Base-by-base conservation (phyloP, 2,888 invertebrate genomes). In the Linyphia triangularis region DNA sequence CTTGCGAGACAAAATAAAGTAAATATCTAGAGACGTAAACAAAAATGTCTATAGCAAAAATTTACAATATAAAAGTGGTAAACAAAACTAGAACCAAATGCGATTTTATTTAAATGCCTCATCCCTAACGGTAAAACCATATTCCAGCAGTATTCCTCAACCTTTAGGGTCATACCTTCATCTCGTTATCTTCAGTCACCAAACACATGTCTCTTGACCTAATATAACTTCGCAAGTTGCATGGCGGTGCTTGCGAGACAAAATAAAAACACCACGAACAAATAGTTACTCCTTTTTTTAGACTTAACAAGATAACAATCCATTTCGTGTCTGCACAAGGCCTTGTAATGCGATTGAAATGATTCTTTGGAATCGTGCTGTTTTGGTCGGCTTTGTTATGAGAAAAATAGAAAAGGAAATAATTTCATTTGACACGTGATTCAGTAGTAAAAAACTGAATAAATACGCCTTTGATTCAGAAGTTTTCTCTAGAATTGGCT, bases 161-260 rank as follows among this genome's bases (percentile, higher is more conserved):
- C n/a, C 51, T n/a, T 51, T 24, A 26, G 22, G 33, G 33, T 19
- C 28, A 13, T 28, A 67, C n/a, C 33, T 67, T 67, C 67, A 67
- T 67, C 67, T 67, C 22, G 67, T 67, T 33, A 67, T 67, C 67
- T 67, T 19, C 67, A 16, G 33, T 67, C 33, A 9, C 33, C 33
- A 30, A n/a, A 67, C 10, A 33, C 67, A 16, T 5, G 16, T 51
- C 51, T n/a, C 51, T 51, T 51, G 51, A 51, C 51, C 51, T 16
- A 51, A 51, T 51, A 51, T 5, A 51, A 51, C 51, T 51, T 51
- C n/a, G 13, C 51, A 5, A 51, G 51, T 33, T 33, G 33, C 5
- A n/a, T n/a, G 33, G 9, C 4, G 9, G 33, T 51, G 13, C 51
- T 4, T 51, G 5, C 51, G 13, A 16, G n/a, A 16, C 13, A 51